Conservation (phyloP, 2,888 invertebrate species). For the Tenthredo notha region DNA sequence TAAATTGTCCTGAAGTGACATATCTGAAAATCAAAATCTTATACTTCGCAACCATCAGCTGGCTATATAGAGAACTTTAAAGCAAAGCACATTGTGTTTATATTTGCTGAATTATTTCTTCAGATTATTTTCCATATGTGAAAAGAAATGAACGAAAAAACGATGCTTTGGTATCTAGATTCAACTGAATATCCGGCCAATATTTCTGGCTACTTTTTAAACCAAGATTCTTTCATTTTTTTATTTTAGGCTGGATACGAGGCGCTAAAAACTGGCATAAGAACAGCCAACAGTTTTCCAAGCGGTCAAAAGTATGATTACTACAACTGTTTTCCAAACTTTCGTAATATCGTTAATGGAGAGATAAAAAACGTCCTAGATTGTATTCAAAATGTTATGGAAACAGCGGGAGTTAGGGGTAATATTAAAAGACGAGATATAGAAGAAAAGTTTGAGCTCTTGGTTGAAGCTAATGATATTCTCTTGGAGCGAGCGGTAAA, state of each 20-base stretch:
- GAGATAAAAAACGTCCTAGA: constrained; percentile 84
- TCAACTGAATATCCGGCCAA: background rate
- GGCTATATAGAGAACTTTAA: background rate
- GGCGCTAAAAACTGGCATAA: constrained; percentile 85
- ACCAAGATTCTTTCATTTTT: constrained; percentile 54
- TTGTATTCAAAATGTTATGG: constrained; percentile 81
- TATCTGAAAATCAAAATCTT: background rate
- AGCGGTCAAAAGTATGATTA: constrained; percentile 85
- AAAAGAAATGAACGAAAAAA: background rate
- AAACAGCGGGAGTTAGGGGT: constrained; percentile 80
- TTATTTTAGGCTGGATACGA: constrained; percentile 83
- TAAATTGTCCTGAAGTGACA: background rate
- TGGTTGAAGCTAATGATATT: constrained; percentile 91
- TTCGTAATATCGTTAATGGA: constrained; percentile 83
- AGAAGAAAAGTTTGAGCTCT: constrained; percentile 87
- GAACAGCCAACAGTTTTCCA: constrained; percentile 87
- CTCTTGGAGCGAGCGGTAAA: constrained; percentile 89
- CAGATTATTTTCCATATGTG: background rate
- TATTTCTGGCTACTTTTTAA: background rate
- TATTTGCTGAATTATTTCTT: background rate
- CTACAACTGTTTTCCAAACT: constrained; percentile 88
- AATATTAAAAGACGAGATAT: constrained; percentile 81
- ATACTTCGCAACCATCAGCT: background rate
- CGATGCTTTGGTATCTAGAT: background rate
- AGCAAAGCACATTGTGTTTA: background rate